Evolutionary conservation across 2,113 vertebrate species (phyloP), one percentile per base, ranked within the genome.

Genomic region (Scatophagus argus): DNA sequence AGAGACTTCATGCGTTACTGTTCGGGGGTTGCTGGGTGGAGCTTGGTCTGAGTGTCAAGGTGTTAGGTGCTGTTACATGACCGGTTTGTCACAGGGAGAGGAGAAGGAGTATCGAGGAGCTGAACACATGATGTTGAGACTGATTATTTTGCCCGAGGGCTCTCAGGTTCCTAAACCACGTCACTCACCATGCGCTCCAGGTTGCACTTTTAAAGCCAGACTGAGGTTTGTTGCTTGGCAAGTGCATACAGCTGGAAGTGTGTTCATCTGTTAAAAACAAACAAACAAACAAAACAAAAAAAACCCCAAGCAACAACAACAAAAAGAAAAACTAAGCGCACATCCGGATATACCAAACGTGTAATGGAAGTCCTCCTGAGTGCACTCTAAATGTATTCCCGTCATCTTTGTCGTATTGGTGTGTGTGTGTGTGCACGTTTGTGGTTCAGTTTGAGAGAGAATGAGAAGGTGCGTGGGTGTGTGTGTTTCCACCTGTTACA

Each of bases 401-500:
- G 54, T 74, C 25, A 6, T 62, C 25, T 8, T 47, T 5, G 47
- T 6, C 1, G n/a, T 13, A n/a, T 1, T 27, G 44, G 46, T 49
- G 32, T 69, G 49, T 54, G 43, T 81, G 70, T 68, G 47, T 51
- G 34, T 70, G 52, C 19, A 58, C 21, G 27, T 85, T 60, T 83
- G 63, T 64, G 67, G 62, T 38, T 83, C 66, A 76, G 69, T 82
- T 67, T 55, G 66, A 63, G 56, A 70, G 41, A 61, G 69, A 75
- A 61, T 66, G 65, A 51, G 74, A 65, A 68, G 25, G 68, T 66
- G 79, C 6, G 89, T 87, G 87, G 27, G 89, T 65, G 82, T 81
- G 80, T 86, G 86, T 81, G 67, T 86, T 88, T 91, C 90, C 88
- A 92, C 88, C 83, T 91, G 92, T 93, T 93, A 91, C 82, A 91